Evolutionary conservation across 2,113 vertebrate species (phyloP), one percentile per base, ranked within the genome.

Genomic region (Antidorcas marsupialis): DNA sequence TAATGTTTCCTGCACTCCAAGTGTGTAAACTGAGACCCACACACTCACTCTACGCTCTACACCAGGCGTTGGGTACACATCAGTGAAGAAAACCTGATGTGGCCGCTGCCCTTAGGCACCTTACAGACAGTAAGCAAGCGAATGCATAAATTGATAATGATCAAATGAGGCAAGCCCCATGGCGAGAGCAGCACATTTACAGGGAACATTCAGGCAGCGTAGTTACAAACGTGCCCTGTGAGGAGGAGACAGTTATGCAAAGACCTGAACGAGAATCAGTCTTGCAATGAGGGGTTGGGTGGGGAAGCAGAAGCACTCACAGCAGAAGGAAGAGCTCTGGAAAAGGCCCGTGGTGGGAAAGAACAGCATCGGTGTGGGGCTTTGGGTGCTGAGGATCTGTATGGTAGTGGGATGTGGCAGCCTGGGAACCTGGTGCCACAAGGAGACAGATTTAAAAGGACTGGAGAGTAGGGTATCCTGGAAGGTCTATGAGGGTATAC

Each of bases 251-350:
- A 39, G 39, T 23, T 23, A 90, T 86, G 60, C 83, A 79, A 59
- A 85, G 79, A 71, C 43, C 76, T 52, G 19, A 91, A 85, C 19
- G 76, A 88, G 76, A 53, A 57, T n/a, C 25, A 74, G 39, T 30
- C 59, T 2, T 30, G 47, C 16, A 6, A 1, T 15, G 14, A 59
- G 39, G n/a, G 43, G 11, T 13, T 1, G 2, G 36, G 2, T 17
- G 14, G 33, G 50, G 47, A 17, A 21, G 28, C 28, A 0, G 13
- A 53, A 17, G 16, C 45, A 59, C 30, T 30, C 36, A 8, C 25
- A 64, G 28, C 57, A 85, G 43, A 30, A 43, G 27, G 5, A 88
- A 43, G 64, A 33, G 12, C 21, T 27, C 6, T 4, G 84, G 62
- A 59, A 55, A 30, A 7, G 30, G 12, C 45, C 7, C 2, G 1